phyloP scores from a whole-genome alignment of 2,888 invertebrate genomes.

The Allophyes oxyacanthae region DNA sequence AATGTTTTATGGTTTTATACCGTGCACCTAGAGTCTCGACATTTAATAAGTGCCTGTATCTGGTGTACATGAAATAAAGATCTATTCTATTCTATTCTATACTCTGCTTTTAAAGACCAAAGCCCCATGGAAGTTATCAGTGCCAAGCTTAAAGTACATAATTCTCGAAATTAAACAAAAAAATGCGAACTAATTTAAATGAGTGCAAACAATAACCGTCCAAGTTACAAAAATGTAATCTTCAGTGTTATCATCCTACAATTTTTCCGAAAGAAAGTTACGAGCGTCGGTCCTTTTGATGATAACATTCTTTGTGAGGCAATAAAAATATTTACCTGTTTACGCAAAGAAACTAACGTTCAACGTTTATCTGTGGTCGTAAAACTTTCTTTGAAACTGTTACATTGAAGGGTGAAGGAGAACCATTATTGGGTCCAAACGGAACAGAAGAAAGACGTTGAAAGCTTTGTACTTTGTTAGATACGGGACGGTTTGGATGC shows the following conservation, averaged over 20 bases:
- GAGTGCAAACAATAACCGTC: conserved; percentile 17
- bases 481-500: conserved; percentile 6
- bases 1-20: too few relatives aligned
- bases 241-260: conserved; percentile 42
- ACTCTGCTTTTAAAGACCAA: too few relatives aligned
- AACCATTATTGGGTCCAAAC: conserved; percentile 20
- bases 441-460: conserved; percentile 17
- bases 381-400: conserved; percentile 67
- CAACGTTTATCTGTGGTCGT: conserved; percentile 51
- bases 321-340: conserved; percentile 70
- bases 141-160: neutral
- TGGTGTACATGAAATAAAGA: too few relatives aligned
- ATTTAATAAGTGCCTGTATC: too few relatives aligned
- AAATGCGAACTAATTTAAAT: conserved; percentile 24
- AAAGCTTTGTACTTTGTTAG: conserved; percentile 14
- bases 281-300: conserved; percentile 65
- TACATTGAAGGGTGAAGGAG: conserved; percentile 28
- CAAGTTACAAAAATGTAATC: conserved; percentile 31
- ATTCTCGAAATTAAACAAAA: conserved; percentile 4
- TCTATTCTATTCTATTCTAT: too few relatives aligned
- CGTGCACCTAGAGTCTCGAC: too few relatives aligned
- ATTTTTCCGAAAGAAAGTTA: conserved; percentile 65
- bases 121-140: too few relatives aligned
- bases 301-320: conserved; percentile 56
- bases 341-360: conserved; percentile 56